Conservation (phyloP, 2,888 invertebrate genomes). For the Cyclophora punctaria region DNA sequence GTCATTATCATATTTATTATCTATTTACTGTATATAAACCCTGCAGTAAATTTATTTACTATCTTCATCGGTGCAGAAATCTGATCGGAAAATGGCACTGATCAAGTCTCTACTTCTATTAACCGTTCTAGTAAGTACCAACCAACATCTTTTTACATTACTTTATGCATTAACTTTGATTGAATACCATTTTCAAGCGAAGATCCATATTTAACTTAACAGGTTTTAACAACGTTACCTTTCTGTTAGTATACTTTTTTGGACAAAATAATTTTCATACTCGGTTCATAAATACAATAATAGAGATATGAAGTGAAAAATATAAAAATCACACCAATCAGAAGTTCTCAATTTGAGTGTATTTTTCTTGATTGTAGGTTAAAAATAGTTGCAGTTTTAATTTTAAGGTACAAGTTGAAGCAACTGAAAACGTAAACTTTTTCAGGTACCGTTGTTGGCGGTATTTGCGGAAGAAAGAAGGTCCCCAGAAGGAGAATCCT, state of each 20-base stretch:
- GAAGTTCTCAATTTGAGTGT: too few species aligned
- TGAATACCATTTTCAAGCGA: too few species aligned
- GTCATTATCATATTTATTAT: constrained; percentile 13
- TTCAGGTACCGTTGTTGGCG: constrained; percentile 3
- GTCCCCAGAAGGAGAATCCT: neutral
- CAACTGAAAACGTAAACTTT: constrained; percentile 1
- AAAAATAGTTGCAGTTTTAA: neutral
- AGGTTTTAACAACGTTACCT: too few species aligned
- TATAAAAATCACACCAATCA: too few species aligned
- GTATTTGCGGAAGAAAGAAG: constrained; percentile 1
- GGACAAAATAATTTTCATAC: too few species aligned
- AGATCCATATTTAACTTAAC: too few species aligned
- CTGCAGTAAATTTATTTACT: constrained; percentile 3
- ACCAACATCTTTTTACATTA: neutral
- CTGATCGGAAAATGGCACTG: constrained; percentile 11
- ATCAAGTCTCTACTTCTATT: constrained; percentile 15
- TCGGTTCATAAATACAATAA: too few species aligned
- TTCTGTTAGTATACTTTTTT: too few species aligned
- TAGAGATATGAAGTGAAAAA: too few species aligned
- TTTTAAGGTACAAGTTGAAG: constrained; percentile 3
- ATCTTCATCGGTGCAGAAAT: neutral
- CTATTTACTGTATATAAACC: constrained; percentile 13
- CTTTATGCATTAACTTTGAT: too few species aligned
- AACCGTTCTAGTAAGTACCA: constrained; percentile 25
- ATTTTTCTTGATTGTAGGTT: too few species aligned